Percentiles rank a stretch among this genome's conserved stretches.
Conservation (phyloP, 2,797 vertebrate species). For the Hemitrygon akajei region DNA sequence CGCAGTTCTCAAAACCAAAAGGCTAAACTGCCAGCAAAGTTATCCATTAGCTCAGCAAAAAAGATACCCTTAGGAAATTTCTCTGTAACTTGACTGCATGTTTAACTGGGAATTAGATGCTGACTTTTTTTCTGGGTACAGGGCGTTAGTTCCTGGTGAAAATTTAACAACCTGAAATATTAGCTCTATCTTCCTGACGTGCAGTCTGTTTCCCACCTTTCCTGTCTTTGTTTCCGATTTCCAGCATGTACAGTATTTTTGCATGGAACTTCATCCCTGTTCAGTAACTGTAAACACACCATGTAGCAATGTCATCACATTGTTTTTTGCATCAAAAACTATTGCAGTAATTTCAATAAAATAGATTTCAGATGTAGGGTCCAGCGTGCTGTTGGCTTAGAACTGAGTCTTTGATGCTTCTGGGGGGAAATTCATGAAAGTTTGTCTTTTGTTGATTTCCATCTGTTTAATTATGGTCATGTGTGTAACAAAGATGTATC, state of each 20-base stretch:
- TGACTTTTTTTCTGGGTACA: not conserved
- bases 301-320: too few relatives aligned
- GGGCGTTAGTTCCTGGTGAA: not conserved
- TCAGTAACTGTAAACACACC: too few relatives aligned
- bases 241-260: not conserved
- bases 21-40: not conserved
- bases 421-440: too few relatives aligned
- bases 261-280: too few relatives aligned
- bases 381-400: too few relatives aligned
- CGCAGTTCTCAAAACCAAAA: not conserved
- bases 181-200: not conserved
- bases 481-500: not conserved
- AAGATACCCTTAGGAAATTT: not conserved
- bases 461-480: not conserved
- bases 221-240: slow-evolving; percentile 24
- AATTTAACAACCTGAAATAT: not conserved
- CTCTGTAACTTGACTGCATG: not conserved
- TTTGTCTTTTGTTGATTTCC: not conserved
- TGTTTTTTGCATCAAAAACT: too few relatives aligned
- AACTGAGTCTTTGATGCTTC: too few relatives aligned
- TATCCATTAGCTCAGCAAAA: not conserved
- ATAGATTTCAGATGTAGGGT: too few relatives aligned
- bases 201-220: not conserved
- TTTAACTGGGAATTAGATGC: not conserved
- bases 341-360: too few relatives aligned